Evolutionary conservation across 1,140 invertebrate genomes (phyloP).

Genomic region (Rhynchophorus ferrugineus): DNA sequence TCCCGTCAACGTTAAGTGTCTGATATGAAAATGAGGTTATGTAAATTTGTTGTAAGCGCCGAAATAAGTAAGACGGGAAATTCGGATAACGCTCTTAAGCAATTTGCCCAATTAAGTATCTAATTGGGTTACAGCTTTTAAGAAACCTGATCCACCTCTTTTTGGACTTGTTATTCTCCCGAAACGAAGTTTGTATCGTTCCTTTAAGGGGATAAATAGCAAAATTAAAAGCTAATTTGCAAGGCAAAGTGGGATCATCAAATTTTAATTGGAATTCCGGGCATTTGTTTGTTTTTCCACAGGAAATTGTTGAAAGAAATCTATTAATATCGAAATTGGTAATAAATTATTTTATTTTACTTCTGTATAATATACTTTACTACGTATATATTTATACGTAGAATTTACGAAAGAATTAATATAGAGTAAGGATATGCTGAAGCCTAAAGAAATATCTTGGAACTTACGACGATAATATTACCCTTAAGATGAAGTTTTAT

Average conservation of each 20-base stretch:
- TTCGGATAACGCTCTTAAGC: conserved; percentile 15
- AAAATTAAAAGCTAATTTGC: conserved; percentile 15
- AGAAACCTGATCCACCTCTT: conserved; percentile 14
- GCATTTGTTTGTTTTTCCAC: neutral
- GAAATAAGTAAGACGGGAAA: conserved; percentile 11
- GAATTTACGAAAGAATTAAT: too few species aligned
- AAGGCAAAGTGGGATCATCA: conserved; percentile 7
- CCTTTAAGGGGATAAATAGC: conserved; percentile 7
- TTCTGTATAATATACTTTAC: too few species aligned
- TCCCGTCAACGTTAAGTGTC: neutral
- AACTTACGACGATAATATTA: too few species aligned
- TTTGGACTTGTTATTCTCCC: neutral
- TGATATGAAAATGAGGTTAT: conserved; percentile 15
- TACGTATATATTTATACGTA: too few species aligned
- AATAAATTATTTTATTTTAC: too few species aligned
- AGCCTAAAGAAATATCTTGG: too few species aligned
- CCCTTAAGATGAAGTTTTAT: too few species aligned
- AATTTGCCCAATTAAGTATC: conserved; percentile 16
- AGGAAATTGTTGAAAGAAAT: neutral
- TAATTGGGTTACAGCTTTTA: conserved; percentile 17
- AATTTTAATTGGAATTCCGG: neutral
- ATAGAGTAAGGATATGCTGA: too few species aligned
- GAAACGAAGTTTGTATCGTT: conserved; percentile 1
- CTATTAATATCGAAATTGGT: too few species aligned
- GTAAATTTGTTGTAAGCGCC: conserved; percentile 13